phyloP scores from a whole-genome alignment of 2,797 vertebrate genomes.

The Acanthurus leucopareius region DNA sequence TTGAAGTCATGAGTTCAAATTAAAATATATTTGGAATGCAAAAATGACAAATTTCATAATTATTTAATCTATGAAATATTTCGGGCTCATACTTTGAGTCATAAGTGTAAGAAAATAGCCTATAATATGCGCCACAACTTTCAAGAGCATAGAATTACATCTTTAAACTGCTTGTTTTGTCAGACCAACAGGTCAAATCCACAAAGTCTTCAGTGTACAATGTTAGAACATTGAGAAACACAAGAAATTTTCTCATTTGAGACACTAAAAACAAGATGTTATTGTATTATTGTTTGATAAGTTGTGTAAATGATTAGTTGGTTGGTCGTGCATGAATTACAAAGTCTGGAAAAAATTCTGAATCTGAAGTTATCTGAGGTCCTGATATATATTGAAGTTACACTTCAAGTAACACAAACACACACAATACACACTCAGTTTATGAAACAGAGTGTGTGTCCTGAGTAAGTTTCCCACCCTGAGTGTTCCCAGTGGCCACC shows the following conservation, averaged over 20 bases:
- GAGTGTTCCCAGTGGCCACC: slow-evolving; percentile 52
- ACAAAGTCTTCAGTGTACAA: not conserved
- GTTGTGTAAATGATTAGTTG: no score
- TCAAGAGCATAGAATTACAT: not conserved
- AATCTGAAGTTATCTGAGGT: not conserved
- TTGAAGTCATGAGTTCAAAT: not conserved
- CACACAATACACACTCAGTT: not conserved
- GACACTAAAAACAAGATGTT: not conserved
- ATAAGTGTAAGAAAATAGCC: not conserved
- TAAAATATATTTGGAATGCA: not conserved
- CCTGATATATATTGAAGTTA: no score
- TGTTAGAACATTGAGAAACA: not conserved
- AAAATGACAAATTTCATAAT: not conserved
- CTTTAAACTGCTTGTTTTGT: not conserved
- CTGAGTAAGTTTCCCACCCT: slow-evolving; percentile 23
- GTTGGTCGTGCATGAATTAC: no score
- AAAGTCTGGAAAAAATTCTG: not conserved
- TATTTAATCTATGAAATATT: not conserved
- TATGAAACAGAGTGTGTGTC: slow-evolving; percentile 14
- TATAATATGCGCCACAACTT: not conserved
- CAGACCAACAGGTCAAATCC: not conserved
- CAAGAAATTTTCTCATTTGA: not conserved
- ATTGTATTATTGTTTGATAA: not conserved
- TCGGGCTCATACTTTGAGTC: not conserved
- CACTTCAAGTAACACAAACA: not conserved